phyloP scores from a whole-genome alignment of 2,113 vertebrate species.

The Cynoglossus semilaevis region DNA sequence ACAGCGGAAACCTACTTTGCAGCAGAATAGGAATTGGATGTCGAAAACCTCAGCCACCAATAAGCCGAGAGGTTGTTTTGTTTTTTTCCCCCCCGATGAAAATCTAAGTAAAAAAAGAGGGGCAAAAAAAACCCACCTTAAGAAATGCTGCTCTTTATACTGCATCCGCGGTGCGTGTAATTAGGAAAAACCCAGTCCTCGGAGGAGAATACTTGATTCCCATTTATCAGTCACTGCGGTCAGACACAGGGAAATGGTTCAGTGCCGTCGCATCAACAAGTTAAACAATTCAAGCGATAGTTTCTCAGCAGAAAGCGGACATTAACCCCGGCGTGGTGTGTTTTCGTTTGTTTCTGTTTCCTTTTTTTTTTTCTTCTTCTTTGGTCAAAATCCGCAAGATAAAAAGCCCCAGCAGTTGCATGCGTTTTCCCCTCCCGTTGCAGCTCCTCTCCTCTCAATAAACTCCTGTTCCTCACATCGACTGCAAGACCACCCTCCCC shows the following conservation, averaged over 20 bases:
- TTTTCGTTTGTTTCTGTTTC: neutral
- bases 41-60: conserved; percentile 29
- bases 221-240: conserved; percentile 62
- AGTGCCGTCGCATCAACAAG: conserved; percentile 73
- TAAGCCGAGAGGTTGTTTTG: conserved; percentile 7
- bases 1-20: conserved; percentile 59
- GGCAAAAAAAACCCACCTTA: conserved; percentile 51
- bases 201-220: conserved; percentile 50
- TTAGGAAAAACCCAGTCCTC: conserved; percentile 37
- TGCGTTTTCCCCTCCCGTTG: conserved; percentile 56
- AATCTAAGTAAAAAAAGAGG: conserved; percentile 24
- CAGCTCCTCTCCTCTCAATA: conserved; percentile 70
- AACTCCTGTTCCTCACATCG: conserved; percentile 75
- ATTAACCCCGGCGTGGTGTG: conserved; percentile 26
- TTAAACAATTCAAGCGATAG: conserved; percentile 65
- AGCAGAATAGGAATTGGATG: conserved; percentile 59
- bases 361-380: neutral
- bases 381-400: conserved; percentile 43
- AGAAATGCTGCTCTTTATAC: conserved; percentile 51
- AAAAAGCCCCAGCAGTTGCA: conserved; percentile 31
- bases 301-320: conserved; percentile 40
- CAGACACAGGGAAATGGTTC: conserved; percentile 35
- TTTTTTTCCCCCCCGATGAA: conserved; percentile 8
- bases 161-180: conserved; percentile 52
- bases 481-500: conserved; percentile 75